A percentile compares a stretch with the other conserved stretches of the same genome.
Conservation (phyloP, 2,888 invertebrate genomes). For the Salpingus planirostris region DNA sequence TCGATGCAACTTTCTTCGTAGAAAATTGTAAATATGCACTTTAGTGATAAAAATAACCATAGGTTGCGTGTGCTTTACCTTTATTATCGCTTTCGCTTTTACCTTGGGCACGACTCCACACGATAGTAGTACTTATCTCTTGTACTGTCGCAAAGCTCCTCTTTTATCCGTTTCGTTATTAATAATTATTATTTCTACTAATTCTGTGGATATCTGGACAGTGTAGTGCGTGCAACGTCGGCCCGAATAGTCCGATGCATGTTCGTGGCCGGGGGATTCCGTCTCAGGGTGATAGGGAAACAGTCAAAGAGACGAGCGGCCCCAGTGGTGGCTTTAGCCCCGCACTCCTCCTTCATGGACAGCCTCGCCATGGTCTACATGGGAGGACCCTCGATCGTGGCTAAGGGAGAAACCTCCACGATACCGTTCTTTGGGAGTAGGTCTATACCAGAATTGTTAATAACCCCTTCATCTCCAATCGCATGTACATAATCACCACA, state of each 20-base stretch:
- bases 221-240: constrained; percentile 50
- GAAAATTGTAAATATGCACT: too few relatives aligned
- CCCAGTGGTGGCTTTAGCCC: constrained; percentile 77
- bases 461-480: constrained; percentile 1
- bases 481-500: too few relatives aligned
- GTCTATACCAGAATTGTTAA: constrained; percentile 20
- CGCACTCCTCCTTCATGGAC: constrained; percentile 89
- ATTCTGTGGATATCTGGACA: too few relatives aligned
- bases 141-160: too few relatives aligned
- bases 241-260: constrained; percentile 64
- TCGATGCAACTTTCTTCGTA: too few relatives aligned
- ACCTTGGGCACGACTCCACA: too few relatives aligned
- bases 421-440: constrained; percentile 89
- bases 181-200: too few relatives aligned
- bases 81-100: too few relatives aligned
- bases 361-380: constrained; percentile 73
- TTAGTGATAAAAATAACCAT: too few relatives aligned
- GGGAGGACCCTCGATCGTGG: constrained; percentile 83
- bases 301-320: constrained; percentile 55
- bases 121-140: too few relatives aligned
- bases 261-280: constrained; percentile 75
- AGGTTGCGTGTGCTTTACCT: too few relatives aligned
- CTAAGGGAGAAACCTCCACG: constrained; percentile 73
- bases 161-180: too few relatives aligned
- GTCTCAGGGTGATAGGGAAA: constrained; percentile 67